A percentile compares a stretch with the other conserved stretches of the same genome.
These are phyloP conservation scores for Sialia sialis DNA, from an alignment of 2,113 vertebrate species.

Conservation along the genomic window DNA sequence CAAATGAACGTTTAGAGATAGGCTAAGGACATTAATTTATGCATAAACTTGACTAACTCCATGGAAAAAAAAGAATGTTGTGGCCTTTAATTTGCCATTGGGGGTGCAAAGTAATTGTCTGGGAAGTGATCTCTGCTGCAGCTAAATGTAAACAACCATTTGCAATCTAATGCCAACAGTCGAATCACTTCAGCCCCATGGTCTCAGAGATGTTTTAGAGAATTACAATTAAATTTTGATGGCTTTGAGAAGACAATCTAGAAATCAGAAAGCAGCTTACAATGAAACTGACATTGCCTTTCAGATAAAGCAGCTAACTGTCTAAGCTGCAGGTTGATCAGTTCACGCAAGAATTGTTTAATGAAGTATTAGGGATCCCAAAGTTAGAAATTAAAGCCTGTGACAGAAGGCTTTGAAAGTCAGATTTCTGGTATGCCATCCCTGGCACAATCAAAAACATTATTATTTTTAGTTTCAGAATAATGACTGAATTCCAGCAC, in stretches of 20 bases:
- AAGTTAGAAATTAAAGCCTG: not conserved
- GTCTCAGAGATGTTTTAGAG: not conserved
- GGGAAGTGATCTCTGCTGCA: not conserved
- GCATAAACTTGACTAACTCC: not conserved
- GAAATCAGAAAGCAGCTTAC: not conserved
- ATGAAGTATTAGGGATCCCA: not conserved
- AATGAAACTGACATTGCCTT: not conserved
- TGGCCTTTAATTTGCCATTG: not conserved
- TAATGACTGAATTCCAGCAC: not conserved
- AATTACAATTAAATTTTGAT: not conserved
- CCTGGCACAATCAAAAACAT: not conserved
- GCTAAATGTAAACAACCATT: not conserved
- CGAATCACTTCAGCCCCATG: not conserved
- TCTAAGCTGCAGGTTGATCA: not conserved
- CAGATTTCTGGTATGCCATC: not conserved
- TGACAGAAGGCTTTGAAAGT: not conserved
- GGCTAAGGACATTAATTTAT: not conserved
- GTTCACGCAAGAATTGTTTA: not conserved
- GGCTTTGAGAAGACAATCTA: not conserved
- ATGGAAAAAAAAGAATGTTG: not conserved
- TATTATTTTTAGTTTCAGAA: not conserved
- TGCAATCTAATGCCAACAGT: not conserved
- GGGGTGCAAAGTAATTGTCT: not conserved
- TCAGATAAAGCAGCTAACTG: not conserved
- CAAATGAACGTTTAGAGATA: not conserved